Base-by-base conservation (phyloP, 2,113 vertebrate species). In the Oryzias javanicus region DNA sequence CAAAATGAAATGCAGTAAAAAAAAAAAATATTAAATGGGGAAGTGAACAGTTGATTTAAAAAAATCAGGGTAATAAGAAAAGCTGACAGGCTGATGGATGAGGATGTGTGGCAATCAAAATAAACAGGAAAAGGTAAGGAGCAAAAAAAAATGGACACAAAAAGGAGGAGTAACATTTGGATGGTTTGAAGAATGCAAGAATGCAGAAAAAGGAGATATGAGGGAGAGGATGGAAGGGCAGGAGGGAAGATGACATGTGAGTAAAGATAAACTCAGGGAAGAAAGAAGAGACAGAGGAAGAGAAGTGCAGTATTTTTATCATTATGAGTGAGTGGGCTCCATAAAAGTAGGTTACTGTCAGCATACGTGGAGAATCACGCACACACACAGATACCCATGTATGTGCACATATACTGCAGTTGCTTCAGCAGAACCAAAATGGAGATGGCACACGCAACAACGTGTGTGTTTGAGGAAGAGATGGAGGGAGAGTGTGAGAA, bases 281-380 rank as follows among this genome's bases (percentile, higher is more conserved):
- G 18, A 14, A 58, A 61, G 27, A 45, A 7, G 24, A 67, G 49
- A 19, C 75, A 49, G 66, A 55, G 58, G 35, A 12, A 68, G 58
- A 77, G 76, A 78, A 75, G 42, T 83, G 76, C 76, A 77, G 81
- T 71, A 80, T 86, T 80, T 83, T 85, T 79, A 81, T 82, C 78
- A 79, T 76, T 87, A 72, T 69, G 70, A 77, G 74, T 71, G 78
- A 86, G 76, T 70, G 70, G 74, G 76, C 71, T 86, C 71, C 48
- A 82, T 79, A 73, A 89, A 90, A 87, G 85, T 88, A 88, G 83
- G 84, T 90, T 86, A 86, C 61, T 72, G 80, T 85, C 75, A 83
- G 72, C 68, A 79, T 72, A 85, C 80, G 53, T 52, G 61, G 60
- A 73, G 64, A 42, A 52, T 19, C 64, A 18, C 42, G 40, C 16